These are phyloP conservation scores for Myopa testacea DNA, from an alignment of 2,888 invertebrate species.

Conservation along the genomic window DNA sequence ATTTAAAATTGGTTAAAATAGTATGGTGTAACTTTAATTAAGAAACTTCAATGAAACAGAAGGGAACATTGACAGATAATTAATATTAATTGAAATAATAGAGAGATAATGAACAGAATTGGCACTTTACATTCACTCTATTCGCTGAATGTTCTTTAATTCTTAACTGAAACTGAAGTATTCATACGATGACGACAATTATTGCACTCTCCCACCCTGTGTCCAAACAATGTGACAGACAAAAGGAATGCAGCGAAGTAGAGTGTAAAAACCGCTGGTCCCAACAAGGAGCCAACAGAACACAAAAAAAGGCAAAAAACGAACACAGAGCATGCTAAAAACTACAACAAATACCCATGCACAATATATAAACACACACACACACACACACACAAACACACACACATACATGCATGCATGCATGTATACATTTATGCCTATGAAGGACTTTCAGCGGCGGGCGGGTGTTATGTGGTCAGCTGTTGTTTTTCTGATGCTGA, in stretches of 20 bases:
- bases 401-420: slow-evolving; percentile 42
- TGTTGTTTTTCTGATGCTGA: too few relatives aligned
- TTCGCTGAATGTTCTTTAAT: too few relatives aligned
- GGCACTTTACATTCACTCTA: too few relatives aligned
- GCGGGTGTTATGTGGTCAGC: not conserved
- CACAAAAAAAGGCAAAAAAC: not conserved
- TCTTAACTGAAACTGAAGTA: too few relatives aligned
- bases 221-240: not conserved
- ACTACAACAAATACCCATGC: not conserved
- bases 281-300: not conserved
- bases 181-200: too few relatives aligned
- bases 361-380: not conserved
- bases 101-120: too few relatives aligned
- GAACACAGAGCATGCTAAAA: not conserved
- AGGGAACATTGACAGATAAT: too few relatives aligned
- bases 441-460: slow-evolving; percentile 7
- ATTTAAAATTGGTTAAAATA: too few relatives aligned
- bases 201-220: not conserved
- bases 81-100: too few relatives aligned
- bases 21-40: too few relatives aligned
- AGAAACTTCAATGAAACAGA: too few relatives aligned
- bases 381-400: slow-evolving; percentile 10
- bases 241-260: not conserved
- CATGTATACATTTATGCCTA: slow-evolving; percentile 28
- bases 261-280: not conserved